Base-by-base conservation (phyloP, 2,113 vertebrate genomes). In the Gambusia affinis region DNA sequence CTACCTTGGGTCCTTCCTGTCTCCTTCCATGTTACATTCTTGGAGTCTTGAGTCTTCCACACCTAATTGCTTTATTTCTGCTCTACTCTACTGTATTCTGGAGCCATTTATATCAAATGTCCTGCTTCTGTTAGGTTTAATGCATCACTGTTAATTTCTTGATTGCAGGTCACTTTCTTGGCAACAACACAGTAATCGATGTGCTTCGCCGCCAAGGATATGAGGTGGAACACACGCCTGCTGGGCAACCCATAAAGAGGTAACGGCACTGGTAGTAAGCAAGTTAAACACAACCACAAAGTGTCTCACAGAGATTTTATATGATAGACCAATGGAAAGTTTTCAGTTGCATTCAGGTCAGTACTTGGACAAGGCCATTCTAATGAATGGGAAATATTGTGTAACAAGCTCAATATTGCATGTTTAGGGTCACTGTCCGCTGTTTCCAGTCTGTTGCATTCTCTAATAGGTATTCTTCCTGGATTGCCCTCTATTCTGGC, bases 151-250 rank as follows among this genome's bases (percentile, higher is more conserved):
- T 73, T 44, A 70, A 92, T 93, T 76, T 80, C 89, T 92, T 73
- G 80, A 76, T 89, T 86, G 35, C 94, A 97, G 97, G 96, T 93
- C 96, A 97, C 87, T 98, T 99, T 94, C 94, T 97, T 84, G 97
- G 96, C 85, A 96, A 97, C 94, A 96, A 95, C 87, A 96, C 95
- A 17, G 96, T 97, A 87, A 96, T 97, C 88, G 95, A 96, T 88
- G 95, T 97, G 89, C 94, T 97, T 79, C 95, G 92, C 82, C 92
- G 87, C 64, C 92, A 96, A 86, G 96, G 97, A 65, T 97, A 95
- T 42, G 93, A 96, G 85, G 96, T 97, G 88, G 94, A 96, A 33
- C 96, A 97, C 82, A 95, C 95, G 72, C 95, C 95, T 12, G 94
- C 96, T 75, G 96, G 96, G 89, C 85, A 93, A 82, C 92, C 93